Base-by-base conservation (phyloP, 2,113 vertebrate species). In the Zosterops japonicus region DNA sequence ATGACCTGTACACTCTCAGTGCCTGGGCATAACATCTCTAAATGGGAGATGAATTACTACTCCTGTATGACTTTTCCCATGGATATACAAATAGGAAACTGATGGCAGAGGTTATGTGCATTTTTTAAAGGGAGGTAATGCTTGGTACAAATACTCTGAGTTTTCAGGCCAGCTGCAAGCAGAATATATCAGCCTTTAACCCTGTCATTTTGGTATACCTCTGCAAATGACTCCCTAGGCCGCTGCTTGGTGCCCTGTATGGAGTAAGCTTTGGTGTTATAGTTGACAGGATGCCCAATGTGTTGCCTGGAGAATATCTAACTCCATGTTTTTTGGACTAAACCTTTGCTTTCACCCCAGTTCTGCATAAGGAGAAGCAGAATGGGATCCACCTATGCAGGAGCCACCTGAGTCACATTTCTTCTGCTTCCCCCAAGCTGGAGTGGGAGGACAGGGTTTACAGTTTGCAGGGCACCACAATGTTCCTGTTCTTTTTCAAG, bases 11-110 rank as follows among this genome's bases (percentile, higher is more conserved):
- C 24, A 1, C 22, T 59, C 68, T 97, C 85, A 88, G 69, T 0
- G 0, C 36, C 44, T 78, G 79, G 71, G 27, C 8, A 7, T 27
- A 93, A 41, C 56, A 19, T 78, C 68, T 81, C 56, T 52, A 60
- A 77, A 86, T n/a, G 22, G 14, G 25, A 88, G 68, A 83, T 29
- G 31, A 90, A 83, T 95, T 88, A 59, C 22, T 75, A 22, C 8
- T 14, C 63, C 55, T 50, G 5, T 14, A 55, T 10, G 28, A 64
- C 28, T 72, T 74, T 47, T 55, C 72, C 46, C 28, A 16, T 33
- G 28, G 52, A 70, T 52, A 64, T 70, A 83, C 49, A 92, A 83
- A 65, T 63, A 77, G 50, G 52, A 77, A 86, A 77, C 27, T 1
- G 14, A 60, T 67, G 47, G 63, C 21, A 53, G 60, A 61, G 16